Evolutionary conservation across 2,888 invertebrate species (phyloP).

Genomic region (Buathra laborator): DNA sequence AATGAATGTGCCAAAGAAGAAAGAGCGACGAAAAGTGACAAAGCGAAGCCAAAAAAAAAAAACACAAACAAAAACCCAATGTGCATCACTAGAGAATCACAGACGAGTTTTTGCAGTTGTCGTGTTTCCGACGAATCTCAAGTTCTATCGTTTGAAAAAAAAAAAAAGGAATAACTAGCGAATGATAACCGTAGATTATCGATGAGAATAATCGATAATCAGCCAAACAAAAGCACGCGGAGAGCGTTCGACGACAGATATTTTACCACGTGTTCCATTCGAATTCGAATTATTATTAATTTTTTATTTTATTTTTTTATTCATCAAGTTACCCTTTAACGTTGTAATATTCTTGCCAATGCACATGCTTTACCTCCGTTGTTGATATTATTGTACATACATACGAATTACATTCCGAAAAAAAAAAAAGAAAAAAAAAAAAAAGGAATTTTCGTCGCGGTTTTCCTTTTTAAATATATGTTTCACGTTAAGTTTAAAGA

Average conservation of each 20-base stretch:
- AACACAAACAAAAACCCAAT: constrained; percentile 49
- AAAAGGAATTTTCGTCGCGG: not conserved
- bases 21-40: constrained; percentile 8
- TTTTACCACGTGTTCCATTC: constrained; percentile 41
- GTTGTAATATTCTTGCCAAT: constrained; percentile 44
- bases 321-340: constrained; percentile 23
- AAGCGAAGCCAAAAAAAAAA: constrained; percentile 22
- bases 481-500: constrained; percentile 59
- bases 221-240: constrained; percentile 40
- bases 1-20: constrained; percentile 57
- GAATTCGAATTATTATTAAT: constrained; percentile 17
- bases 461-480: constrained; percentile 44
- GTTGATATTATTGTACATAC: constrained; percentile 61
- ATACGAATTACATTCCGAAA: constrained; percentile 52
- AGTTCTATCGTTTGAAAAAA: constrained; percentile 45
- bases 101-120: constrained; percentile 45
- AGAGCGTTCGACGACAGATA: constrained; percentile 40
- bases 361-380: constrained; percentile 41
- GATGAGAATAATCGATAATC: constrained; percentile 50
- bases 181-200: constrained; percentile 39
- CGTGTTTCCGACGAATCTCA: constrained; percentile 43
- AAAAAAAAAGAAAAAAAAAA: constrained; percentile 10
- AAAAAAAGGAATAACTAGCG: constrained; percentile 1
- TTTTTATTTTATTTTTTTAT: constrained; percentile 6
- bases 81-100: constrained; percentile 57